Conservation (phyloP, 2,113 vertebrate genomes). For the Callocephalon fimbriatum region DNA sequence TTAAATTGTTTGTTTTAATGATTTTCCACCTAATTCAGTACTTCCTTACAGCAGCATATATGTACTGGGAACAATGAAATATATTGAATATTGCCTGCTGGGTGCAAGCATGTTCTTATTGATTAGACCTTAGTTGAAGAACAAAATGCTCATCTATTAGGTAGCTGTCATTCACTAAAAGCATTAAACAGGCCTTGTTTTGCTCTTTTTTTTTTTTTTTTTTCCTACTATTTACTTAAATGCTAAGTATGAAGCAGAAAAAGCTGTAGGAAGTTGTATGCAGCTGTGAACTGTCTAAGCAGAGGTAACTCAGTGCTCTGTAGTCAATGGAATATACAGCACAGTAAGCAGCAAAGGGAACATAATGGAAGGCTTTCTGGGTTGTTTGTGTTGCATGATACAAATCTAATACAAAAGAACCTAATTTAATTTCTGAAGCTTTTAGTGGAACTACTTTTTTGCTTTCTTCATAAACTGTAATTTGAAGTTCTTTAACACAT, state of each 20-base stretch:
- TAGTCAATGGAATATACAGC: neutral
- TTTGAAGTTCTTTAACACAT: neutral
- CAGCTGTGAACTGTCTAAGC: neutral
- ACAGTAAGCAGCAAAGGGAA: neutral
- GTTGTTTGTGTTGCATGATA: neutral
- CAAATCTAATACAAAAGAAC: neutral
- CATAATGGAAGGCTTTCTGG: neutral
- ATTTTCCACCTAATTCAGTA: neutral
- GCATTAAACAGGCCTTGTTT: neutral
- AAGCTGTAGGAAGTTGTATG: neutral
- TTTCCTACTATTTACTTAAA: neutral
- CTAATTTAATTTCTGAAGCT: conserved; percentile 22
- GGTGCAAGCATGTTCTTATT: neutral
- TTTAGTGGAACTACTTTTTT: neutral
- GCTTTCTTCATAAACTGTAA: neutral
- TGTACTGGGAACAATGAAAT: neutral
- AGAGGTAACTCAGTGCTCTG: neutral
- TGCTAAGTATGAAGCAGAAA: neutral
- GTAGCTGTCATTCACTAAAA: neutral
- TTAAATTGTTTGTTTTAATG: neutral
- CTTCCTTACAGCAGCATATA: neutral
- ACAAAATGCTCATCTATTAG: neutral
- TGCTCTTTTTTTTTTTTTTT: neutral
- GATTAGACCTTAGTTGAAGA: neutral
- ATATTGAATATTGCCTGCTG: neutral